A percentile compares a stretch with the other conserved stretches of the same genome.
phyloP scores from a whole-genome alignment of 2,113 vertebrate genomes.

The Plecotus auritus region DNA sequence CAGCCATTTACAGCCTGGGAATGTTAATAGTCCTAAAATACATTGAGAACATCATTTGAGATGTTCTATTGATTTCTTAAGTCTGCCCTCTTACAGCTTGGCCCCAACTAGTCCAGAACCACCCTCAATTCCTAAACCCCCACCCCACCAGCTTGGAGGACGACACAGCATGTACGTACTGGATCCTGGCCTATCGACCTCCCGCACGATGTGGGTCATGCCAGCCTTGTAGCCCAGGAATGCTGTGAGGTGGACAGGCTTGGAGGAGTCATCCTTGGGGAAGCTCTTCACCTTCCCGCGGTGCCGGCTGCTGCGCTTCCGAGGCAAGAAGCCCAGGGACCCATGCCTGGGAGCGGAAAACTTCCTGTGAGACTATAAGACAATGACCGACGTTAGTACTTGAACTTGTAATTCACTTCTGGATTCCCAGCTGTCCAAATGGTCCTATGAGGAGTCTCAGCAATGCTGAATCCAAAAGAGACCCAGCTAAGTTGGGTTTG shows the following conservation, averaged over 20 bases:
- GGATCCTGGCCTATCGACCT: constrained; percentile 96
- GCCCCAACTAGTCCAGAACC: neutral
- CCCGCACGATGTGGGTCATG: constrained; percentile 98
- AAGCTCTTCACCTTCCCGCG: constrained; percentile 99
- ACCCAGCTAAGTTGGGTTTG: neutral
- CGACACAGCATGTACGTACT: constrained; percentile 81
- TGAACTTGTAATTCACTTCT: rapidly evolving
- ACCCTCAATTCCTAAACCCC: neutral
- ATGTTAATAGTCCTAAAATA: neutral
- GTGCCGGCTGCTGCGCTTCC: constrained; percentile 93
- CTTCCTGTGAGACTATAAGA: constrained; percentile 92
- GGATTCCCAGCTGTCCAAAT: too few species aligned
- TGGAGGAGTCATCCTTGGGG: constrained; percentile 93
- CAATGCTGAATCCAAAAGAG: rapidly evolving
- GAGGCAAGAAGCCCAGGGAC: constrained; percentile 96
- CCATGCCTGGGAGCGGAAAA: constrained; percentile 97
- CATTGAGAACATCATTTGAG: too few species aligned
- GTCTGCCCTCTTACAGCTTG: neutral
- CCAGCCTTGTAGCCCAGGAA: constrained; percentile 98
- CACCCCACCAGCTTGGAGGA: neutral
- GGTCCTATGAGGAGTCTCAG: neutral
- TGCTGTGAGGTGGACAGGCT: constrained; percentile 95
- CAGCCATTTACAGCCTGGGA: neutral
- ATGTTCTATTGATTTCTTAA: neutral
- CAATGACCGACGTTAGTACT: rapidly evolving